A percentile compares a stretch with the other conserved stretches of the same genome.
phyloP scores from a whole-genome alignment of 2,888 invertebrate genomes.

The Morinoia aosen region DNA sequence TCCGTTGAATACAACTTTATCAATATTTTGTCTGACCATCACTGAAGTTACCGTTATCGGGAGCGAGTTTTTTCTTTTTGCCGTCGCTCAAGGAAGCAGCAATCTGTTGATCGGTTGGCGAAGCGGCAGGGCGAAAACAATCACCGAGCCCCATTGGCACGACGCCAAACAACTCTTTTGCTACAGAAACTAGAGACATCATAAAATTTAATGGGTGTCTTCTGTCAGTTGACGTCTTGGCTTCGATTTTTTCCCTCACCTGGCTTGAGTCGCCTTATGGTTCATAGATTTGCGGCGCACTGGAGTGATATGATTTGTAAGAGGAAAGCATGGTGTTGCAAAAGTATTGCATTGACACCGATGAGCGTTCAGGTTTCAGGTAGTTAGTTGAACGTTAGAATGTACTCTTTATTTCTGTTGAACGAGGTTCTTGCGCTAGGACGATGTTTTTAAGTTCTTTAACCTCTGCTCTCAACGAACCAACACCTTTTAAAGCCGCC shows the following conservation, averaged over 20 bases:
- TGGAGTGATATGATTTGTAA: background rate
- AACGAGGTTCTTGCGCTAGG: background rate
- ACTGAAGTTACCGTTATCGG: no score
- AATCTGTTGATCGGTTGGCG: background rate
- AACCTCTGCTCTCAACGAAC: no score
- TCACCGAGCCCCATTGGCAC: background rate
- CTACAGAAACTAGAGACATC: background rate
- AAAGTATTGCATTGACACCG: background rate
- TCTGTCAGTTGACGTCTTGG: background rate
- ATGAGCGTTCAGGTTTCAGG: background rate
- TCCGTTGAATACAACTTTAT: no score
- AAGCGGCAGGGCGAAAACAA: background rate
- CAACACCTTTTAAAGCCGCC: no score
- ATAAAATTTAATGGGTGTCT: background rate
- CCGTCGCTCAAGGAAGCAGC: background rate
- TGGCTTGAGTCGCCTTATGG: background rate
- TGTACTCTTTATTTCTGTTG: background rate
- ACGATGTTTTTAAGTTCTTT: background rate
- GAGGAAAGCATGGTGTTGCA: background rate
- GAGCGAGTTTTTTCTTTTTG: background rate
- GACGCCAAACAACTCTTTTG: background rate
- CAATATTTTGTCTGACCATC: no score
- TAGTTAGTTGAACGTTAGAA: background rate
- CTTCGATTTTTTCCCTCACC: background rate
- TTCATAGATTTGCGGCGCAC: background rate